These are phyloP conservation scores for Pseudococcus longispinus DNA, from an alignment of 2,888 invertebrate genomes.

Conservation along the genomic window DNA sequence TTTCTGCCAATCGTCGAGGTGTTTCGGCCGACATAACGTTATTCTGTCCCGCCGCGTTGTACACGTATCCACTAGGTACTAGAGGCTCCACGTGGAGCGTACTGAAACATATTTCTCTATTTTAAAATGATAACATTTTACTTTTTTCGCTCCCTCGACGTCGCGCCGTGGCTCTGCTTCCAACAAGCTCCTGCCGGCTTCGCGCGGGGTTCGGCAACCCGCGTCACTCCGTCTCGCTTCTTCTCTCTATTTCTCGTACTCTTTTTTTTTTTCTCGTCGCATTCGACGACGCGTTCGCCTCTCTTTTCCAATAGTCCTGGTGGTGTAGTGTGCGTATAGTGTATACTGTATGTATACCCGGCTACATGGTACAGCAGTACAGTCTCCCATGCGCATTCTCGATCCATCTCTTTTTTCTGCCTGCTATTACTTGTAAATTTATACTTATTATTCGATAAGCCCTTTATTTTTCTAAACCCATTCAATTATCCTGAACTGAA, in stretches of 20 bases:
- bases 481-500: conserved; percentile 56
- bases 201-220: not conserved
- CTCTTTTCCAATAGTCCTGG: not conserved
- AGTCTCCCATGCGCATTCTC: not conserved
- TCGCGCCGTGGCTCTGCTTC: not conserved
- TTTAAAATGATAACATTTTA: conserved; percentile 57
- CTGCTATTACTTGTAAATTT: conserved; percentile 55
- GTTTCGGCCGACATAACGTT: conserved; percentile 56
- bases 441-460: conserved; percentile 56
- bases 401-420: not conserved
- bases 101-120: conserved; percentile 52
- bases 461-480: conserved; percentile 53
- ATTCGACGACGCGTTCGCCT: not conserved
- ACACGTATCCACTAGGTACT: not conserved
- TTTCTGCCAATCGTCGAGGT: conserved; percentile 31
- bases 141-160: conserved; percentile 39
- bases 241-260: conserved; percentile 2
- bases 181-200: not conserved
- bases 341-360: not conserved
- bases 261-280: conserved; percentile 17
- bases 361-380: not conserved
- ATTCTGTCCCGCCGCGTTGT: conserved; percentile 39
- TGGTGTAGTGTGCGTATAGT: not conserved
- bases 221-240: not conserved
- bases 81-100: conserved; percentile 55